A percentile compares a stretch with the other conserved stretches of the same genome.
These are phyloP conservation scores for Cirrhinus molitorella DNA, from an alignment of 2,797 vertebrate species.

Conservation along the genomic window DNA sequence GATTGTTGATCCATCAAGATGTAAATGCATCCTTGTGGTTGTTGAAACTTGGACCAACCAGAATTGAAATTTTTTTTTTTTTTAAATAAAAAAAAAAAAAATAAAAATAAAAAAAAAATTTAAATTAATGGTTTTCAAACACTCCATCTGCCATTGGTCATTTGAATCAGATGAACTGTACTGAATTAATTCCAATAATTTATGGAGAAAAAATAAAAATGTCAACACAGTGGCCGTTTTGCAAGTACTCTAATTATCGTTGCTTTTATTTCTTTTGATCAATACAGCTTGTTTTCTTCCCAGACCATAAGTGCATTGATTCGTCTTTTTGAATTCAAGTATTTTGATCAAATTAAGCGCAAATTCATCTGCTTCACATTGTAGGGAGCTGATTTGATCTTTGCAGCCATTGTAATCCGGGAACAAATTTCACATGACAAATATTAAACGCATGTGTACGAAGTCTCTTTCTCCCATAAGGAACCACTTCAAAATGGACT, in stretches of 20 bases:
- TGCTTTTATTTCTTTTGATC: background rate
- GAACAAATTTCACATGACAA: constrained; percentile 14
- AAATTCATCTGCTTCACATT: constrained; percentile 34
- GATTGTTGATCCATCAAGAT: background rate
- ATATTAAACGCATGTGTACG: constrained; percentile 9
- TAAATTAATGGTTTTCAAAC: background rate
- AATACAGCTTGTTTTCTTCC: background rate
- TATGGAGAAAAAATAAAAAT: too few relatives aligned
- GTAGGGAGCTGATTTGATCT: constrained; percentile 13
- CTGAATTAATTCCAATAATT: background rate
- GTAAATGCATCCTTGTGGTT: background rate
- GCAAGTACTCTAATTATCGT: background rate
- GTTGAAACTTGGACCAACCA: background rate
- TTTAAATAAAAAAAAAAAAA: too few relatives aligned
- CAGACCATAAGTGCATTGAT: background rate
- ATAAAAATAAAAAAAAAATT: too few relatives aligned
- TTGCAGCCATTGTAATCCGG: constrained; percentile 14
- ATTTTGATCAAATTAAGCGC: constrained; percentile 10
- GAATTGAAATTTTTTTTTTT: too few relatives aligned
- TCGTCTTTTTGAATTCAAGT: background rate
- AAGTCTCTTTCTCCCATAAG: constrained; percentile 19
- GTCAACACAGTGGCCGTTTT: background rate
- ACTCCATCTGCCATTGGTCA: background rate
- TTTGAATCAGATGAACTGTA: background rate
- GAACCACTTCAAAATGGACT: constrained; percentile 20